phyloP scores from a whole-genome alignment of 2,113 vertebrate species.

The Chaenogobius annularis region DNA sequence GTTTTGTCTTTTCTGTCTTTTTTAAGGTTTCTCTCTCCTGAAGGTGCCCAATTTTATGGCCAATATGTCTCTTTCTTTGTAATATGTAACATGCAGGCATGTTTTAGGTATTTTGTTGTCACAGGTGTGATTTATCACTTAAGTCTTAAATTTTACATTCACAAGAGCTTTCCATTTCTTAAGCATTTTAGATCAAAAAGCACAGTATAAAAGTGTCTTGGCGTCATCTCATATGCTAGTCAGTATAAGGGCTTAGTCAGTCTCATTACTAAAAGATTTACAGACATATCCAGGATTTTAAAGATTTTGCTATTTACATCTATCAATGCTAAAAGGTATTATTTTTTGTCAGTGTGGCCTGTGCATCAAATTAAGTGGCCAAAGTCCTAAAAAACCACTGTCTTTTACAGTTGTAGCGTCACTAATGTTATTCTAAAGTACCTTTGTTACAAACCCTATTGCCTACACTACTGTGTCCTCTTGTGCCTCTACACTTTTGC shows the following conservation, averaged over 20 bases:
- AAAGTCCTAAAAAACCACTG: neutral
- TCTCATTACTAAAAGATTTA: neutral
- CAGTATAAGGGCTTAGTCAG: conserved; percentile 30
- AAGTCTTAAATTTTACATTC: conserved; percentile 24
- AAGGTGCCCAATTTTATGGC: conserved; percentile 8
- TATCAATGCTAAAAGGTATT: neutral
- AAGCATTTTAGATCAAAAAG: conserved; percentile 6
- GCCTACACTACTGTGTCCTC: conserved; percentile 61
- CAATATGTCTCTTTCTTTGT: conserved; percentile 22
- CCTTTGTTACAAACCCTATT: conserved; percentile 45
- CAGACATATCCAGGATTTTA: conserved; percentile 19
- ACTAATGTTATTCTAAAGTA: conserved; percentile 12
- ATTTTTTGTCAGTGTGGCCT: neutral
- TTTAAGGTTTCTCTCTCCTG: neutral
- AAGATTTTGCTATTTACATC: neutral
- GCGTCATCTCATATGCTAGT: conserved; percentile 5
- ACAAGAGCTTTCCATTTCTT: conserved; percentile 22
- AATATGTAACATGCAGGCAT: conserved; percentile 77
- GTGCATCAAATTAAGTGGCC: neutral
- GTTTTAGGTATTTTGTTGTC: conserved; percentile 52
- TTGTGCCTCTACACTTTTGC: conserved; percentile 66
- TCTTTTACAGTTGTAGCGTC: conserved; percentile 29
- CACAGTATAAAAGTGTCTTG: neutral
- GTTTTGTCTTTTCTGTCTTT: conserved; percentile 7
- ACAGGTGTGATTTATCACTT: conserved; percentile 11